Conservation (phyloP, 2,797 vertebrate genomes). For the Sebastes steindachneri region DNA sequence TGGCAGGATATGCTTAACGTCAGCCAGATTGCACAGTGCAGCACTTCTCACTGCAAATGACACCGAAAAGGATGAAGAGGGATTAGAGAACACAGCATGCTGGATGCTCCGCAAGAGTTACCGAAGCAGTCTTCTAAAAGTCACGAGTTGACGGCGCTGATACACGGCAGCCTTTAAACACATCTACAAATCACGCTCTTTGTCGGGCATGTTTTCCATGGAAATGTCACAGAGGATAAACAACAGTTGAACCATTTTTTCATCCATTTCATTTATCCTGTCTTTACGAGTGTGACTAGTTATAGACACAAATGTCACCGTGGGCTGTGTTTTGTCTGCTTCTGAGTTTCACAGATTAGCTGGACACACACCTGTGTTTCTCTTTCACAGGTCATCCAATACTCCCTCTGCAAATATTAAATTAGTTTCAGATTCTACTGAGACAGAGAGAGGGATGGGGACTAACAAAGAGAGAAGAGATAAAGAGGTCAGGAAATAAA, state of each 20-base stretch:
- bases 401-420: conserved; percentile 57
- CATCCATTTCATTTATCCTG: background rate
- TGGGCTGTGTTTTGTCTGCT: conserved; percentile 16
- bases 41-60: conserved; percentile 73
- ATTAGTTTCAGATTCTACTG: conserved; percentile 44
- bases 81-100: conserved; percentile 70
- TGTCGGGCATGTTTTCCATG: conserved; percentile 10
- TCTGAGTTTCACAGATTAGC: conserved; percentile 36
- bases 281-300: conserved; percentile 10
- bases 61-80: conserved; percentile 70
- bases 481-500: conserved; percentile 15
- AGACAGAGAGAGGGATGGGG: background rate
- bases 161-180: conserved; percentile 42
- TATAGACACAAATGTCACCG: conserved; percentile 11
- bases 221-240: conserved; percentile 57
- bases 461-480: background rate
- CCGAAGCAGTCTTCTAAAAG: conserved; percentile 36
- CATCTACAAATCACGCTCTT: conserved; percentile 20
- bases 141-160: conserved; percentile 31
- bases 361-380: conserved; percentile 51
- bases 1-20: conserved; percentile 78
- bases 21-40: conserved; percentile 75
- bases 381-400: conserved; percentile 47
- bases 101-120: conserved; percentile 44
- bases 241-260: conserved; percentile 5